These are phyloP conservation scores for Drosophila peninsularis DNA, from an alignment of 2,888 invertebrate genomes.

Conservation along the genomic window DNA sequence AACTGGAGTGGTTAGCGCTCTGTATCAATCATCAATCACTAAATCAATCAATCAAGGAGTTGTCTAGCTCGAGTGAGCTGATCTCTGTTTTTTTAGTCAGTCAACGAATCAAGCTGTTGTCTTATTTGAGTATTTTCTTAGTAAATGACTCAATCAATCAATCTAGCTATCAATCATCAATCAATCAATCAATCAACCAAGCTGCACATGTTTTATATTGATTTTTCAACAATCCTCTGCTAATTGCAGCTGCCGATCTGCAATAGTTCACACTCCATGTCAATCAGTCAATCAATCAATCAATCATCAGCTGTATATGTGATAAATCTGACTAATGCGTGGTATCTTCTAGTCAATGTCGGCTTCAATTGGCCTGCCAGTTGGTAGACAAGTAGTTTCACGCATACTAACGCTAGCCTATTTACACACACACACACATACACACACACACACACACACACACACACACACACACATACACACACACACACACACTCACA, in stretches of 20 bases:
- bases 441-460: slow-evolving; percentile 4
- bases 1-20: too few relatives aligned
- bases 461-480: not conserved
- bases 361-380: not conserved
- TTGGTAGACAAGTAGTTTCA: slow-evolving; percentile 8
- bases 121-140: too few relatives aligned
- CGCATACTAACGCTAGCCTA: slow-evolving; percentile 6
- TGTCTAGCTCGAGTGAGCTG: too few relatives aligned
- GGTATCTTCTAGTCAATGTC: not conserved
- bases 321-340: not conserved
- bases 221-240: too few relatives aligned
- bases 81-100: too few relatives aligned
- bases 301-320: not conserved
- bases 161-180: too few relatives aligned
- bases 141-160: not conserved
- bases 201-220: not conserved
- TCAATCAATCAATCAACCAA: not conserved
- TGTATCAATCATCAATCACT: too few relatives aligned
- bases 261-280: too few relatives aligned
- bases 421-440: slow-evolving; percentile 1
- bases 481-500: slow-evolving; percentile 1
- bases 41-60: not conserved
- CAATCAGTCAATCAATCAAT: not conserved
- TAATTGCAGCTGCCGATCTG: too few relatives aligned
- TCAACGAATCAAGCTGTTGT: not conserved